Evolutionary conservation across 2,113 vertebrate species (phyloP), one percentile per base, ranked within the genome.

Genomic region (Carlito syrichta): DNA sequence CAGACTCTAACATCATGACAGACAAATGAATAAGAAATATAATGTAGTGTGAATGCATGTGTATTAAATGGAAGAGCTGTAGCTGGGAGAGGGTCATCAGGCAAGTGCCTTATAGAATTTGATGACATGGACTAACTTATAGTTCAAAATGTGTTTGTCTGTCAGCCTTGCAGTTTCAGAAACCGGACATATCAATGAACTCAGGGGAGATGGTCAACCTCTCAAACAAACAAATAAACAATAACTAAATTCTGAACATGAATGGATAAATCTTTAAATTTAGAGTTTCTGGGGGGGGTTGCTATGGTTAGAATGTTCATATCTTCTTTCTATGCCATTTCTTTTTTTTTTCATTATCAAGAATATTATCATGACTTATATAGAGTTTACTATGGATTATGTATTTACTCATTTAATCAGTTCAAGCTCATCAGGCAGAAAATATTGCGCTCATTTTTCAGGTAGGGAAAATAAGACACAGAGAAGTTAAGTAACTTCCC

Each of bases 401-500:
- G 22, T 86, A 85, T 45, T 69, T 94, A 62, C 20, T 92, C 50
- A 79, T 68, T 86, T 86, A 86, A 95, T 90, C 40, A 76, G 2
- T 17, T 86, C 12, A 76, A 87, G 12, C 5, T 87, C 84, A 74
- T 52, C 69, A 94, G 14, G 40, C 25, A 86, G 27, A 43, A 91
- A 74, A 84, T 86, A 89, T 9, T 48, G 78, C 43, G 17, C 6
- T 68, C 50, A 93, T 60, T 94, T 94, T 92, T 86, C 10, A 62
- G 32, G n/a, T 35, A 50, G 25, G 22, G 4, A 73, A 91, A 86
- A 23, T 66, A 48, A 77, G 5, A 52, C 12, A 48, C 8, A 35
- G 19, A 63, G 16, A 95, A 11, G 17, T 78, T 74, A 86, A 74
- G 23, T 87, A 82, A 82, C 12, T 66, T 69, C 23, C 48, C 71